phyloP scores from a whole-genome alignment of 2,113 vertebrate species.

The Strix aluco region DNA sequence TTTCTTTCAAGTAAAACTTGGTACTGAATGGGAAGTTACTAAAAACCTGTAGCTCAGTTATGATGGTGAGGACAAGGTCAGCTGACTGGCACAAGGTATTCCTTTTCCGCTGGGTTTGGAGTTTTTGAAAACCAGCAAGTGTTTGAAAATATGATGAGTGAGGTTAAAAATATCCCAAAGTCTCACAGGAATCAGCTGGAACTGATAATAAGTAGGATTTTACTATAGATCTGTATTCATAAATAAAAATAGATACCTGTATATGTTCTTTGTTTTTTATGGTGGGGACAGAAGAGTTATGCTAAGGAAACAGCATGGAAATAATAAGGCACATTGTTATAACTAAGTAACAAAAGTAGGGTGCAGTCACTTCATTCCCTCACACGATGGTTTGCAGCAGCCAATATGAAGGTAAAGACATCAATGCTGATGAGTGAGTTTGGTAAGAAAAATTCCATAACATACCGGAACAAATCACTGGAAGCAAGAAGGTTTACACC shows the following conservation, averaged over 20 bases:
- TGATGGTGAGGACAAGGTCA: not conserved
- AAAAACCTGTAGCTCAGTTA: not conserved
- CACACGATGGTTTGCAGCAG: not conserved
- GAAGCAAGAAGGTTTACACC: not conserved
- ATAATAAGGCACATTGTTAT: not conserved
- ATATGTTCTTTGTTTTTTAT: not conserved
- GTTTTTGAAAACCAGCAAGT: not conserved
- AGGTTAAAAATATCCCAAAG: not conserved
- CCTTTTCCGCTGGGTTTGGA: not conserved
- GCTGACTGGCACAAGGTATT: not conserved
- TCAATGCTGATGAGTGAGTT: not conserved
- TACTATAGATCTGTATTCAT: not conserved
- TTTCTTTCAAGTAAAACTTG: not conserved
- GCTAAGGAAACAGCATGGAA: not conserved
- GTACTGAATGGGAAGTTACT: not conserved
- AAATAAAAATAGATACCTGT: not conserved
- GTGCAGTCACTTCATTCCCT: not conserved
- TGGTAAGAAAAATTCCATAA: not conserved
- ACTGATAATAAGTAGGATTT: not conserved
- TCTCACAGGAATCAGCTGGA: not conserved
- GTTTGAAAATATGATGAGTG: not conserved
- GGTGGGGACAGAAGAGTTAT: not conserved
- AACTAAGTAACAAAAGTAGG: not conserved
- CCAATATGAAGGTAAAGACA: not conserved
- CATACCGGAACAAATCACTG: not conserved